These are phyloP conservation scores for Lepus americanus DNA, from an alignment of 2,113 vertebrate genomes.

Conservation along the genomic window DNA sequence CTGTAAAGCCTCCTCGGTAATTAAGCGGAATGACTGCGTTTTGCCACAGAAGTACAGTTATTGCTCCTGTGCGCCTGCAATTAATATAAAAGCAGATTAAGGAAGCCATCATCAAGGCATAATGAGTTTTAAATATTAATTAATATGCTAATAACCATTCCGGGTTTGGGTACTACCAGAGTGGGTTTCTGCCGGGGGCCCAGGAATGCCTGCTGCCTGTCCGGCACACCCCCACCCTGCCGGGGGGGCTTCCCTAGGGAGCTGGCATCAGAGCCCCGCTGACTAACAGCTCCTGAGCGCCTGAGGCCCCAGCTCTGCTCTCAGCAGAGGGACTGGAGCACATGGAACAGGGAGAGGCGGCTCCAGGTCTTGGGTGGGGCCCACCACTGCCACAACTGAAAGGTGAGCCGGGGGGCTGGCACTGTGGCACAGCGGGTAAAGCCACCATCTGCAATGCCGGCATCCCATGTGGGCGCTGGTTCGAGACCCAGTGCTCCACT, in stretches of 20 bases:
- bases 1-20: slow-evolving; percentile 68
- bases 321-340: background rate
- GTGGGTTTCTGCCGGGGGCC: slow-evolving; percentile 38
- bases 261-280: background rate
- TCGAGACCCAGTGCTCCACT: no score
- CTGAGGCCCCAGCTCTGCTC: background rate
- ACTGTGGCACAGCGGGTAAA: no score
- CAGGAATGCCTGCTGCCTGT: background rate
- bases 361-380: background rate
- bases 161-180: slow-evolving; percentile 52
- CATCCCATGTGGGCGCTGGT: no score
- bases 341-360: accelerated
- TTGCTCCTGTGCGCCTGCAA: slow-evolving; percentile 73
- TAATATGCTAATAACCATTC: slow-evolving; percentile 83
- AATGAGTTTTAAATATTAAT: slow-evolving; percentile 85
- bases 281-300: background rate
- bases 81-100: slow-evolving; percentile 81
- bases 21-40: slow-evolving; percentile 77
- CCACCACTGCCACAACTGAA: background rate
- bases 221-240: background rate
- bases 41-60: slow-evolving; percentile 77
- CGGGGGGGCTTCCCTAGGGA: background rate
- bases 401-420: background rate
- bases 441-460: no score
- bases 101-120: slow-evolving; percentile 79